These are phyloP conservation scores for Malurus elegans DNA, from an alignment of 2,113 vertebrate genomes.

Conservation along the genomic window DNA sequence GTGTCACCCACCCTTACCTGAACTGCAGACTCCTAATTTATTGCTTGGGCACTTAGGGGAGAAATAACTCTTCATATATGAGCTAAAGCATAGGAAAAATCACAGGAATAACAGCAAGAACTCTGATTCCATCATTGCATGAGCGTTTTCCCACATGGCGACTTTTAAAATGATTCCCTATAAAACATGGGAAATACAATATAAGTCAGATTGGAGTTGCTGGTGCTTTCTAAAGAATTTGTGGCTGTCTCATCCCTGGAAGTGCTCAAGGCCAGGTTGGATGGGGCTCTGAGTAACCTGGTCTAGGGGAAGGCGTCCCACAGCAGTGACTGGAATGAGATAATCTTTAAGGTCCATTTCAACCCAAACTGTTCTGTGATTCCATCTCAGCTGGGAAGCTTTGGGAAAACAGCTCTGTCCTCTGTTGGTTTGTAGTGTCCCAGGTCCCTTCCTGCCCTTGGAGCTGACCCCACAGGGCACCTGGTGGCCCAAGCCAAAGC, in stretches of 20 bases:
- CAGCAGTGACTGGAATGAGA: neutral
- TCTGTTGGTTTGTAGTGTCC: neutral
- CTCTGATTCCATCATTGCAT: neutral
- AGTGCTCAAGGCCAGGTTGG: neutral
- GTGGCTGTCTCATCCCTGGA: neutral
- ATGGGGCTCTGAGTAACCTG: neutral
- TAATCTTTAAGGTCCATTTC: neutral
- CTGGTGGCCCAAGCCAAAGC: rapidly evolving
- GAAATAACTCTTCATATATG: neutral
- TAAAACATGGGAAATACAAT: neutral
- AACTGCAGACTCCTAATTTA: neutral
- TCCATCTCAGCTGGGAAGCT: neutral
- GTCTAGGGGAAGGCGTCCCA: neutral
- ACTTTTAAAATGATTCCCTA: neutral
- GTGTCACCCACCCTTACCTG: neutral
- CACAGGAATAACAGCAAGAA: neutral
- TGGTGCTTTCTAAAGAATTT: neutral
- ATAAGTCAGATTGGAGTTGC: neutral
- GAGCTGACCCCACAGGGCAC: rapidly evolving
- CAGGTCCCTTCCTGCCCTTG: neutral
- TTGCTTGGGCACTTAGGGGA: neutral
- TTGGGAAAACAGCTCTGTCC: neutral
- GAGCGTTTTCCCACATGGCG: neutral
- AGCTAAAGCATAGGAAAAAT: neutral
- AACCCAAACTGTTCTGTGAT: no score